A percentile compares a stretch with the other conserved stretches of the same genome.
Evolutionary conservation across 2,113 vertebrate genomes (phyloP).

Genomic region (Cricetomys ansorgei): DNA sequence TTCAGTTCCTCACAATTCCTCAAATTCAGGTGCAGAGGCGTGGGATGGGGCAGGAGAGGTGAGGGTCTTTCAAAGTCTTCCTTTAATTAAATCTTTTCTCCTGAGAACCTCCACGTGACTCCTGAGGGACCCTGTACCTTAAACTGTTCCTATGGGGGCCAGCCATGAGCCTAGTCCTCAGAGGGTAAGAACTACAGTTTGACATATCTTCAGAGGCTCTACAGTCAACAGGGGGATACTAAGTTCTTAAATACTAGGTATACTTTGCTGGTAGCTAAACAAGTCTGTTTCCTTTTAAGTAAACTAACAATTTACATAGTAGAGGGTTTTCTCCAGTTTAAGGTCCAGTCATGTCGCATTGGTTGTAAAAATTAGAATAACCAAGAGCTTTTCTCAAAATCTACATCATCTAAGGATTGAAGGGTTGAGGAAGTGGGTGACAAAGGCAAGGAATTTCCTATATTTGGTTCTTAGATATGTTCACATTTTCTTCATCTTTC

Average conservation of each 20-base stretch:
- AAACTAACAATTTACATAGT: neutral
- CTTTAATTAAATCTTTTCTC: neutral
- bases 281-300: neutral
- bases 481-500: neutral
- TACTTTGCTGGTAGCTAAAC: neutral
- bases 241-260: neutral
- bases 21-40: neutral
- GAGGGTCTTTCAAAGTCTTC: neutral
- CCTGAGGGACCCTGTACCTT: neutral
- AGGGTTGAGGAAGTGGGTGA: neutral
- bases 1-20: neutral
- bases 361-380: slow-evolving; percentile 32
- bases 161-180: neutral
- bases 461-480: neutral
- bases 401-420: neutral
- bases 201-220: neutral
- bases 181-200: neutral
- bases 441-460: neutral
- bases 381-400: neutral
- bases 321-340: neutral
- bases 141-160: neutral
- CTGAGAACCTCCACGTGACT: neutral
- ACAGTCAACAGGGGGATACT: accelerated
- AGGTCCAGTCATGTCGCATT: neutral
- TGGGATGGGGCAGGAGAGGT: neutral